Percentiles rank a stretch among this genome's conserved stretches.
phyloP scores from a whole-genome alignment of 2,888 invertebrate species.

The Bibio marci region DNA sequence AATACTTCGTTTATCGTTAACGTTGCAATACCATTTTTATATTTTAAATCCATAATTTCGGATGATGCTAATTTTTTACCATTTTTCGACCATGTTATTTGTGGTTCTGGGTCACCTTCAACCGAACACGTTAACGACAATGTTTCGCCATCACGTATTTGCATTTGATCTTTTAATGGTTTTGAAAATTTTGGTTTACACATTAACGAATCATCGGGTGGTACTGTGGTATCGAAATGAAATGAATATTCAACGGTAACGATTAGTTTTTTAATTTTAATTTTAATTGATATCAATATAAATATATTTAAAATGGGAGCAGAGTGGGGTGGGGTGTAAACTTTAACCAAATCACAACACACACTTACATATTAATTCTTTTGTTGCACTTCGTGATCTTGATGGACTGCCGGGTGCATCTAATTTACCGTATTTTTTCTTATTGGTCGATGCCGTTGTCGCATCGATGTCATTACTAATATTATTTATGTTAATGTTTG shows the following conservation, averaged over 20 bases:
- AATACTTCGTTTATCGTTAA: slow-evolving; percentile 82
- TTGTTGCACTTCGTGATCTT: slow-evolving; percentile 75
- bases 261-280: no score
- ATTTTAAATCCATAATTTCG: slow-evolving; percentile 79
- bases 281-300: neutral
- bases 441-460: slow-evolving; percentile 23
- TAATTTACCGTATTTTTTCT: slow-evolving; percentile 49
- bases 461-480: no score
- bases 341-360: neutral
- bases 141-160: slow-evolving; percentile 76
- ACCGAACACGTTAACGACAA: slow-evolving; percentile 68
- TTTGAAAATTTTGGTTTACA: slow-evolving; percentile 72
- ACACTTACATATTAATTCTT: slow-evolving; percentile 66
- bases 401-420: slow-evolving; percentile 69
- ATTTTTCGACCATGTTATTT: slow-evolving; percentile 69
- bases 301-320: slow-evolving; percentile 1
- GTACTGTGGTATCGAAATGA: slow-evolving; percentile 37
- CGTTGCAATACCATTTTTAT: slow-evolving; percentile 76
- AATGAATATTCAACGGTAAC: slow-evolving; percentile 11
- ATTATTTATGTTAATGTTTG: no score
- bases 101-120: slow-evolving; percentile 83
- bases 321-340: no score
- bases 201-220: slow-evolving; percentile 75
- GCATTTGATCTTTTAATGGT: slow-evolving; percentile 46
- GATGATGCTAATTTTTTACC: slow-evolving; percentile 56